Evolutionary conservation across 2,113 vertebrate genomes (phyloP).

Genomic region (Otolemur garnettii): DNA sequence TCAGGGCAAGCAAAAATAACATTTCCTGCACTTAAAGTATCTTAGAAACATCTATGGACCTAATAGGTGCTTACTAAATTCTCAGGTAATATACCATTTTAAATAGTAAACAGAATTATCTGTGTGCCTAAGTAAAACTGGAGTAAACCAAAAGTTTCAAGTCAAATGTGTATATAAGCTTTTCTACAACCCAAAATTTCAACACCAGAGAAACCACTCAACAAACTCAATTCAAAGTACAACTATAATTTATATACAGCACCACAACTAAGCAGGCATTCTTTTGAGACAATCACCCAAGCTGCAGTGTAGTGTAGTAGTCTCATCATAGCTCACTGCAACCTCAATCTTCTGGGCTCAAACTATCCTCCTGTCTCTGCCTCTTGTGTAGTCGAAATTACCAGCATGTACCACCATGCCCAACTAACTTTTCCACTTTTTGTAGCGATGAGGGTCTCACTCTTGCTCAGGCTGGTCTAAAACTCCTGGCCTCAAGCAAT

Average conservation of each 20-base stretch:
- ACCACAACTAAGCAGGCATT: neutral
- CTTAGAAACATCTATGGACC: neutral
- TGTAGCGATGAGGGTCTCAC: too few relatives aligned
- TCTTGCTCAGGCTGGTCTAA: too few relatives aligned
- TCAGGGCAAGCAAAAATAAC: conserved; percentile 10
- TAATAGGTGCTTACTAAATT: neutral
- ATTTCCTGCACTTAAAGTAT: conserved; percentile 37
- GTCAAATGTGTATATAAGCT: conserved; percentile 1
- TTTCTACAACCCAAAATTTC: conserved; percentile 15
- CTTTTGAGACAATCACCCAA: too few relatives aligned
- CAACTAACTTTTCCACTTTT: too few relatives aligned
- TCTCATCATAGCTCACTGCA: too few relatives aligned
- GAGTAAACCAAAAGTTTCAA: conserved; percentile 16
- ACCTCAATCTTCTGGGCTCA: too few relatives aligned
- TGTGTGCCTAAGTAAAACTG: conserved; percentile 5
- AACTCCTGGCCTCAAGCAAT: too few relatives aligned
- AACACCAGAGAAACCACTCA: conserved; percentile 31
- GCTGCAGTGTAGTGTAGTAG: too few relatives aligned
- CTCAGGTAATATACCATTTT: neutral
- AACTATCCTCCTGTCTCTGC: too few relatives aligned
- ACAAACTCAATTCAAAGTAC: conserved; percentile 38
- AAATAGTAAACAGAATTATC: conserved; percentile 33
- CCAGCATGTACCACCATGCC: too few relatives aligned
- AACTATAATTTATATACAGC: conserved; percentile 34
- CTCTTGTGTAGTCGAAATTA: too few relatives aligned